phyloP scores from a whole-genome alignment of 2,797 vertebrate species.

The Salmo trutta region DNA sequence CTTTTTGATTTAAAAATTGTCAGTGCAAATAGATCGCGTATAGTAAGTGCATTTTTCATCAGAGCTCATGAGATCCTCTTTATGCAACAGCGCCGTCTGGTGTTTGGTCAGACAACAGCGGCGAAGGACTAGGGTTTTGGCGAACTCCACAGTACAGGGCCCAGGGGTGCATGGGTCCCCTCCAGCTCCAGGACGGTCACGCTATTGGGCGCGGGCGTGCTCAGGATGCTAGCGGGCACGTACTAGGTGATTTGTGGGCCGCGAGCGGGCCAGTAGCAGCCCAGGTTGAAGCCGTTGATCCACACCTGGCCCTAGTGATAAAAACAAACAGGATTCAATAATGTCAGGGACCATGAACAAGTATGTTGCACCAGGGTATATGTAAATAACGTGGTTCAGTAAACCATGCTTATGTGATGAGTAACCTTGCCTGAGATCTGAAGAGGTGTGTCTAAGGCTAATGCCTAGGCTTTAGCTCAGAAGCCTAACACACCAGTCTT shows the following conservation, averaged over 20 bases:
- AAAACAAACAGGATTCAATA: background rate
- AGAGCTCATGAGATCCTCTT: conserved; percentile 25
- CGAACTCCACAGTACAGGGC: conserved; percentile 82
- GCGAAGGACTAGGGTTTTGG: conserved; percentile 72
- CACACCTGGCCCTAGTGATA: conserved; percentile 89
- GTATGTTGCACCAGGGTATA: background rate
- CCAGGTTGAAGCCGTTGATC: conserved; percentile 95
- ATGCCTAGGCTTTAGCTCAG: background rate
- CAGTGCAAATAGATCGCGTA: background rate
- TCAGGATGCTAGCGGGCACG: conserved; percentile 84
- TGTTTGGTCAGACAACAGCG: conserved; percentile 6
- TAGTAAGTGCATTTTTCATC: background rate
- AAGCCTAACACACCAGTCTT: no score
- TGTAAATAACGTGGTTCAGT: background rate
- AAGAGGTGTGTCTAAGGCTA: background rate
- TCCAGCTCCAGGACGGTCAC: conserved; percentile 91
- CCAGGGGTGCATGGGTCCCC: conserved; percentile 69
- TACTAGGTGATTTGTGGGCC: conserved; percentile 93
- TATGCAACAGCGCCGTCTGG: conserved; percentile 40
- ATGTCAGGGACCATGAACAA: background rate
- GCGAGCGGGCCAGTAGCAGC: conserved; percentile 88
- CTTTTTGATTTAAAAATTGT: background rate
- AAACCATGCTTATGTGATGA: background rate
- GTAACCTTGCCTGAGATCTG: background rate
- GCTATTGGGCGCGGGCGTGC: conserved; percentile 81